These are phyloP conservation scores for Belgica antarctica DNA, from an alignment of 2,888 invertebrate genomes.

Conservation along the genomic window DNA sequence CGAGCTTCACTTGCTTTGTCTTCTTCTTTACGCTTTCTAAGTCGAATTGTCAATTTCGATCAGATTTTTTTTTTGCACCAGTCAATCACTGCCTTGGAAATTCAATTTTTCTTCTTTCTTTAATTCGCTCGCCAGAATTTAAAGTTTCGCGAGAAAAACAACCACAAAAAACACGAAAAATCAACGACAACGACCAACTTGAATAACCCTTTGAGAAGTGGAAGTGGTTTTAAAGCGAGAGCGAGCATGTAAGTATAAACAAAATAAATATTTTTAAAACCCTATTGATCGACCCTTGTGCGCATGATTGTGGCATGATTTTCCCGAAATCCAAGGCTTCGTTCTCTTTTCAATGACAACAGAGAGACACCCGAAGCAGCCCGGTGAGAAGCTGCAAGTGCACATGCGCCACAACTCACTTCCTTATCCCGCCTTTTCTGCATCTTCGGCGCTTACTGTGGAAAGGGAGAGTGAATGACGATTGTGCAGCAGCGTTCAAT, in stretches of 20 bases:
- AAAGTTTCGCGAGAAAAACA: no score
- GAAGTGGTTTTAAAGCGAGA: background rate
- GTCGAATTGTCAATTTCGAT: background rate
- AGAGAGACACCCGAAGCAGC: background rate
- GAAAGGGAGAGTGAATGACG: conserved; percentile 25
- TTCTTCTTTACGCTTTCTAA: background rate
- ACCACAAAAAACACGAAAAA: no score
- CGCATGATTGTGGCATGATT: conserved; percentile 2
- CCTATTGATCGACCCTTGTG: background rate
- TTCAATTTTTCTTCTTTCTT: background rate
- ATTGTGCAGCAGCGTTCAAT: background rate
- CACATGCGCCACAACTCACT: conserved; percentile 28
- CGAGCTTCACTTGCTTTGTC: background rate
- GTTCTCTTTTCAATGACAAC: background rate
- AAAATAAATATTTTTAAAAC: background rate
- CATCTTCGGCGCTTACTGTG: background rate
- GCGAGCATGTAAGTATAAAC: background rate
- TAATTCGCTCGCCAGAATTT: background rate
- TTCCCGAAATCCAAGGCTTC: background rate
- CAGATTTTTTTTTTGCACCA: no score
- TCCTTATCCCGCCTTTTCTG: background rate
- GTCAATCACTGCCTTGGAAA: background rate
- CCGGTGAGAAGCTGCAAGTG: background rate
- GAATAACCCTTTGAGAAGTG: background rate
- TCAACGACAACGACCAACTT: background rate